Conservation (phyloP, 2,888 invertebrate genomes). For the Pyrrhosoma nymphula region DNA sequence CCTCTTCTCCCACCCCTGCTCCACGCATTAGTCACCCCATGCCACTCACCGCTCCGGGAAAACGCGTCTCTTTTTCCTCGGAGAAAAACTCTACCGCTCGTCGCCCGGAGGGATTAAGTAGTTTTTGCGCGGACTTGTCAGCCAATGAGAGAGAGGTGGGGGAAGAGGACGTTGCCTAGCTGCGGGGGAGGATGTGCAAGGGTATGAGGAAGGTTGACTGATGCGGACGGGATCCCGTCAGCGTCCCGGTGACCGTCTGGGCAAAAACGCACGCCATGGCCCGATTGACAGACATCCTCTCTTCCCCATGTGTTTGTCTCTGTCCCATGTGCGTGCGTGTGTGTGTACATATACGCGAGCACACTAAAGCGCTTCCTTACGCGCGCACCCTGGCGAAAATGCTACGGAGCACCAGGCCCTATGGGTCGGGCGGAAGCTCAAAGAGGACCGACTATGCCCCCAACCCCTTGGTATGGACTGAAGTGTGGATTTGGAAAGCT, state of each 20-base stretch:
- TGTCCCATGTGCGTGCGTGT: background rate
- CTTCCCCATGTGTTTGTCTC: background rate
- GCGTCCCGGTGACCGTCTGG: background rate
- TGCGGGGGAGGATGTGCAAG: background rate
- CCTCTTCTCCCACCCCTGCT: background rate
- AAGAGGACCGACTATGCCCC: background rate
- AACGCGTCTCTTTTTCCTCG: background rate
- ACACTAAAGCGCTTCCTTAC: background rate
- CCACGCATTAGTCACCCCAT: slow-evolving; percentile 9
- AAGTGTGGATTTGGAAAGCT: background rate
- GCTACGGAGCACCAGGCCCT: background rate
- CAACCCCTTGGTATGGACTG: too few relatives aligned
- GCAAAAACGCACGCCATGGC: background rate
- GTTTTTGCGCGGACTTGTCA: slow-evolving; percentile 34
- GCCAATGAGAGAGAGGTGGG: background rate
- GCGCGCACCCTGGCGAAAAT: background rate
- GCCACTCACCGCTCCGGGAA: background rate
- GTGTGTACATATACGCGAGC: background rate
- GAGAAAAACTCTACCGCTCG: background rate
- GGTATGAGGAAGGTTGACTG: background rate
- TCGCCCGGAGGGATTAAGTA: slow-evolving; percentile 43
- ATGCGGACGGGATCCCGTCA: background rate
- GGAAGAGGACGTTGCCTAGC: background rate
- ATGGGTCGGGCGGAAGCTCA: background rate
- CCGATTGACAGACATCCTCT: background rate